Conservation (phyloP, 2,113 vertebrate genomes). For the Melanerpes formicivorus region DNA sequence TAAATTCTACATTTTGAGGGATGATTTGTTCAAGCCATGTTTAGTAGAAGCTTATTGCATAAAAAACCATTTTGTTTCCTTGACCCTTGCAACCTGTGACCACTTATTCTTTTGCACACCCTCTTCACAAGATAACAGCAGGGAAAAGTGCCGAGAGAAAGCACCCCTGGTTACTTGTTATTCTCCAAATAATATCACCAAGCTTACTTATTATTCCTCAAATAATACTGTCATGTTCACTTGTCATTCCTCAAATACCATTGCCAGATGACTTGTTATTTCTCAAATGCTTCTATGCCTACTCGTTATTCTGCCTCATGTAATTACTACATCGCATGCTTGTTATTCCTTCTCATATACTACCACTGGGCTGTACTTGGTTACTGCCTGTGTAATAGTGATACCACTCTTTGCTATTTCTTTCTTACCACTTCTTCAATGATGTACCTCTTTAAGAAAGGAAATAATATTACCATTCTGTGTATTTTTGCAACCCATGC, state of each 20-base stretch:
- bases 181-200: slow-evolving; percentile 64
- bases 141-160: slow-evolving; percentile 36
- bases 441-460: background rate
- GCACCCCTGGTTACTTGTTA: slow-evolving; percentile 54
- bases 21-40: slow-evolving; percentile 84
- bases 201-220: slow-evolving; percentile 66
- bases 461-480: slow-evolving; percentile 1
- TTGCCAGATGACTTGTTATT: slow-evolving; percentile 64
- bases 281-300: slow-evolving; percentile 54
- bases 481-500: slow-evolving; percentile 4
- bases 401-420: slow-evolving; percentile 25
- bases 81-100: slow-evolving; percentile 72
- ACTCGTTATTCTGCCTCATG: slow-evolving; percentile 38
- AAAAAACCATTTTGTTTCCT: slow-evolving; percentile 70
- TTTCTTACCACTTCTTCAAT: background rate
- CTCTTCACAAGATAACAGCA: slow-evolving; percentile 9
- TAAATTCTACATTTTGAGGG: slow-evolving; percentile 84
- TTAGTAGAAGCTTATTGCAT: slow-evolving; percentile 80
- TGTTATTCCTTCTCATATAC: slow-evolving; percentile 65
- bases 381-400: slow-evolving; percentile 38
- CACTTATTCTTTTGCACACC: slow-evolving; percentile 60
- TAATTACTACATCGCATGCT: slow-evolving; percentile 70
- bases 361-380: slow-evolving; percentile 31
- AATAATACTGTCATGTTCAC: slow-evolving; percentile 68
- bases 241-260: slow-evolving; percentile 63